Evolutionary conservation across 2,113 vertebrate species (phyloP).

Genomic region (Diadophis punctatus): DNA sequence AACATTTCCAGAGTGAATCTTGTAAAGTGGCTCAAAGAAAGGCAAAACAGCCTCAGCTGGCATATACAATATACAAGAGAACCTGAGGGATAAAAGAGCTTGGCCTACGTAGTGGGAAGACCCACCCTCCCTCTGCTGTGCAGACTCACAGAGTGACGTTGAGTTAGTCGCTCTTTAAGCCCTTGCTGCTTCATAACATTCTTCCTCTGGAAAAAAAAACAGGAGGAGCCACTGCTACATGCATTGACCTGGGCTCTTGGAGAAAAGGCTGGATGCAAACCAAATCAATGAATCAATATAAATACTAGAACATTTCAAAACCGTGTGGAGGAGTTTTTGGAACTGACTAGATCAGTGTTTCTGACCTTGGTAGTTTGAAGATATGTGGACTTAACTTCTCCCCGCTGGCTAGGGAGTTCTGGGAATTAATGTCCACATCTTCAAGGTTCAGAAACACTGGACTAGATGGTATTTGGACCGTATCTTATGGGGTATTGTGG

Average conservation of each 20-base stretch:
- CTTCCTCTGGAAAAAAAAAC: not conserved
- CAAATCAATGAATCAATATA: not conserved
- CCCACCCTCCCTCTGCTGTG: not conserved
- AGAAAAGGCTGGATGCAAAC: not conserved
- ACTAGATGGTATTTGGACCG: not conserved
- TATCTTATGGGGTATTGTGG: not conserved
- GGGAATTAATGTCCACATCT: not conserved
- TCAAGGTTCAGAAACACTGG: not conserved
- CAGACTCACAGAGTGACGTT: not conserved
- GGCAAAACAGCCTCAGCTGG: not conserved
- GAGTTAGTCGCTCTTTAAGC: not conserved
- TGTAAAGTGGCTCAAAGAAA: not conserved
- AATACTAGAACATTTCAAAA: not conserved
- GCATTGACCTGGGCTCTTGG: not conserved
- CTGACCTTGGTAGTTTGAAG: not conserved
- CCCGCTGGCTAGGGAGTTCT: not conserved
- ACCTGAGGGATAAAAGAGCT: not conserved
- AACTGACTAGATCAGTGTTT: not conserved
- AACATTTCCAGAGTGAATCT: not conserved
- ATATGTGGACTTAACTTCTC: not conserved
- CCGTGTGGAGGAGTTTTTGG: not conserved
- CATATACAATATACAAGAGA: not conserved
- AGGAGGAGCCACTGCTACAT: not conserved
- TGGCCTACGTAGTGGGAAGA: not conserved
- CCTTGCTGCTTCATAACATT: not conserved